Evolutionary conservation across 2,888 invertebrate species (phyloP).

Genomic region (Cylloceria caligata): DNA sequence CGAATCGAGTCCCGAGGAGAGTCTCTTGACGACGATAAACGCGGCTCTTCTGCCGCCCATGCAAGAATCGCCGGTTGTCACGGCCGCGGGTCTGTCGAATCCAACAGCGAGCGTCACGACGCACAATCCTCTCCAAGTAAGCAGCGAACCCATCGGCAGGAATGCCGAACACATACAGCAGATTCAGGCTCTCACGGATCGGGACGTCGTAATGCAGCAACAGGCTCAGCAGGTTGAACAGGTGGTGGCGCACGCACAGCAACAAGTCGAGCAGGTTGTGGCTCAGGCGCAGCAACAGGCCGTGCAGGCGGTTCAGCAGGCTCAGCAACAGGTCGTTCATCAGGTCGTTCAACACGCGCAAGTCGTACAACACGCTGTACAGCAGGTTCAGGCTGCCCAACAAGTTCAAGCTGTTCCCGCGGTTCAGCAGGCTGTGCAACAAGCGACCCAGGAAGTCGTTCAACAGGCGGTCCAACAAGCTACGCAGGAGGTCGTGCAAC

Average conservation of each 20-base stretch:
- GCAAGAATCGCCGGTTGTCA: conserved; percentile 79
- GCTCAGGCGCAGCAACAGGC: conserved; percentile 83
- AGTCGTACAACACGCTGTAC: conserved; percentile 83
- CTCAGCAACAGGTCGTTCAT: conserved; percentile 82
- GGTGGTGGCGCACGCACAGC: conserved; percentile 82
- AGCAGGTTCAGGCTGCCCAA: conserved; percentile 82
- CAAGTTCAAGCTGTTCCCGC: conserved; percentile 81
- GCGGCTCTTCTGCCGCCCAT: conserved; percentile 80
- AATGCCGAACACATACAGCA: conserved; percentile 76
- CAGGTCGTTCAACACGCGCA: conserved; percentile 83
- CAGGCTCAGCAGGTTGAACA: conserved; percentile 82
- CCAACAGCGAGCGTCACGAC: conserved; percentile 74
- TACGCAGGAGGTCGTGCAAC: conserved; percentile 81
- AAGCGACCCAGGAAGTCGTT: conserved; percentile 80
- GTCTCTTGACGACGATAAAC: conserved; percentile 80
- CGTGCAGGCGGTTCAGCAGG: conserved; percentile 82
- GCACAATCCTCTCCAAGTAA: conserved; percentile 77
- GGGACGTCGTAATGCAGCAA: conserved; percentile 82
- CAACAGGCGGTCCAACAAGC: conserved; percentile 82
- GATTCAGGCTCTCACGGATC: conserved; percentile 78
- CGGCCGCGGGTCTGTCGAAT: conserved; percentile 72
- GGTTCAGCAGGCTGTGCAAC: conserved; percentile 81
- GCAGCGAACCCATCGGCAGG: conserved; percentile 69
- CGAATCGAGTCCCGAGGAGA: conserved; percentile 75
- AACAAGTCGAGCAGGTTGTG: conserved; percentile 83